Evolutionary conservation across 2,113 vertebrate species (phyloP), one percentile per base, ranked within the genome.

Genomic region (Coracopsis vasa): DNA sequence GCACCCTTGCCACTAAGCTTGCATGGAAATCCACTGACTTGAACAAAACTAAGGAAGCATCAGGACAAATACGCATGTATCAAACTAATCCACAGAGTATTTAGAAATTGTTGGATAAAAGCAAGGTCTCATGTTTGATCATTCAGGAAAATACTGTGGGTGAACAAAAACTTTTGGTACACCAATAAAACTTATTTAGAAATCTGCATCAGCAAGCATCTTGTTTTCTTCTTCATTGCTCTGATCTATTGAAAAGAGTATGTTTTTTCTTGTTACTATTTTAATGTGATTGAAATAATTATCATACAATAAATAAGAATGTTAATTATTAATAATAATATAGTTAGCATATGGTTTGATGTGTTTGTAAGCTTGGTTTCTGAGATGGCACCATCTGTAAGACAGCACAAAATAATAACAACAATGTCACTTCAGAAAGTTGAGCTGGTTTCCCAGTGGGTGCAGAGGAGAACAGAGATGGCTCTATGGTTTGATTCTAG

Each of bases 401-500:
- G 24, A 72, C 3, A 35, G 42, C 1, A 5, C 20, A 51, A 92
- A 71, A 60, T 41, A 61, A 8, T 14, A n/a, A 74, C 18, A 17
- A 29, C 2, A 0, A 44, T 29, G 42, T 84, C 51, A 11, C 13
- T 61, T 70, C 23, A 74, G 77, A 93, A 92, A 86, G 45, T 72
- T 90, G 90, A 77, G 44, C 60, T 84, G 50, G 13, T 66, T 90
- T 92, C 77, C 42, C 56, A 48, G 35, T 23, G 65, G n/a, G 24
- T 6, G 2, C 13, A 75, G 39, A 79, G 39, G 47, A 80, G 56
- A 92, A 69, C 80, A 84, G 88, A 92, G 80, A 51, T n/a, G 42
- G 51, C 51, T 92, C 58, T 96, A 6, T 81, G 77, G 56, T 60
- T 87, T 67, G 70, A 75, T 84, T 96, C 84, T 51, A 87, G 69